These are phyloP conservation scores for Cossypha dichroa DNA, from an alignment of 2,797 vertebrate species.

Conservation along the genomic window DNA sequence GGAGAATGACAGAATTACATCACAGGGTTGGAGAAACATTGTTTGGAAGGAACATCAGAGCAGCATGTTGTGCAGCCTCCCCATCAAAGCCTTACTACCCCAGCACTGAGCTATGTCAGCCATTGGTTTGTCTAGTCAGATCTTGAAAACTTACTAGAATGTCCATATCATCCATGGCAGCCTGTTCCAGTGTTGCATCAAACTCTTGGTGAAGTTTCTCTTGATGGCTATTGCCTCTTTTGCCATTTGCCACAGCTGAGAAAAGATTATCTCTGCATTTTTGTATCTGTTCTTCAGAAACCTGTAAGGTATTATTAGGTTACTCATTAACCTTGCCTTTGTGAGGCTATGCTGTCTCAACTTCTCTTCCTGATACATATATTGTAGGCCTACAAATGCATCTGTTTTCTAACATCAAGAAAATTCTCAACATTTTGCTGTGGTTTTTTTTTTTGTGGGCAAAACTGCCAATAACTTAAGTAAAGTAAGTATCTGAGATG, in stretches of 20 bases:
- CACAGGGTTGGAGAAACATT: not conserved
- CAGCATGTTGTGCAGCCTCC: fast-evolving
- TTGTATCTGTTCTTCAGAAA: not conserved
- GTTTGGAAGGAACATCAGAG: not conserved
- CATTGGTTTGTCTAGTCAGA: not conserved
- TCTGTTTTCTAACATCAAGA: not conserved
- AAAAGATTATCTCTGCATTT: not conserved
- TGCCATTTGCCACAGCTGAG: not conserved
- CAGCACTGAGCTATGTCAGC: not conserved
- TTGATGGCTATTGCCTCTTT: not conserved
- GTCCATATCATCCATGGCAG: not conserved
- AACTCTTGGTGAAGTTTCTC: not conserved
- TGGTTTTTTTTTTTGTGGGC: not conserved
- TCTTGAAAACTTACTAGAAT: not conserved
- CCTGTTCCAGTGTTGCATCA: not conserved
- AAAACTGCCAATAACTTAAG: not conserved
- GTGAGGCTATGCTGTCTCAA: not conserved
- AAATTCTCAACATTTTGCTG: not conserved
- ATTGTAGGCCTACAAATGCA: not conserved
- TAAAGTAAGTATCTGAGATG: not conserved
- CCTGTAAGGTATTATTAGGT: not conserved
- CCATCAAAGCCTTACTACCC: not conserved
- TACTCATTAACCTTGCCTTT: not conserved
- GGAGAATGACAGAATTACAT: not conserved
- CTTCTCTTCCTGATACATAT: not conserved